Conservation (phyloP, 2,888 invertebrate genomes). For the Zhengitettix transpicula region DNA sequence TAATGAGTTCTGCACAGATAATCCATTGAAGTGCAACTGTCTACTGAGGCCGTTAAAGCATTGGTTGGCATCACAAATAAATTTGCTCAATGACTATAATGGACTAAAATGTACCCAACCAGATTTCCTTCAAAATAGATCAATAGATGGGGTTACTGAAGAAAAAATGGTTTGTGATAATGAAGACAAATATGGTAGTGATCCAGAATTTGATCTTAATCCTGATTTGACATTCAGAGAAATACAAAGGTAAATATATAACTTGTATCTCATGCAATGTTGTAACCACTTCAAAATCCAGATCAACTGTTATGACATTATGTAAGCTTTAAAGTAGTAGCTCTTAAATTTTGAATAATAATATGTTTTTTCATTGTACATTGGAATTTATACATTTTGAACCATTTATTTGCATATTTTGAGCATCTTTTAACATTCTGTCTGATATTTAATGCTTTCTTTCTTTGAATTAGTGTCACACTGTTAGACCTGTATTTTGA, state of each 20-base stretch:
- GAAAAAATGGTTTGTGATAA: background rate
- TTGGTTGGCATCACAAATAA: background rate
- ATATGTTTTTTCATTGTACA: too few species aligned
- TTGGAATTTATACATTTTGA: too few species aligned
- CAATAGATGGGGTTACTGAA: background rate
- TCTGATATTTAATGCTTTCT: too few species aligned
- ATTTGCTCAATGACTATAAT: background rate
- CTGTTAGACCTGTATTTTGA: too few species aligned
- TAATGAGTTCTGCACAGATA: background rate
- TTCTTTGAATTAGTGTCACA: too few species aligned
- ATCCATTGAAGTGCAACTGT: background rate
- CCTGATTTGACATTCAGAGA: background rate
- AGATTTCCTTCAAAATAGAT: background rate
- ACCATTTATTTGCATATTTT: too few species aligned
- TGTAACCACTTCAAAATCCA: background rate
- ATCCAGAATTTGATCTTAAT: background rate
- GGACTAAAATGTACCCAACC: background rate
- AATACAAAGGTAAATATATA: background rate
- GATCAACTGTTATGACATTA: too few species aligned
- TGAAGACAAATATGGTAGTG: background rate
- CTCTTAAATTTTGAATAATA: too few species aligned
- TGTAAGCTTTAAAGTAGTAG: too few species aligned
- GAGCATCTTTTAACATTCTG: too few species aligned
- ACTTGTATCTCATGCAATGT: background rate
- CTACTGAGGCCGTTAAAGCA: background rate